Conservation (phyloP, 1,140 invertebrate species). For the Hyles euphorbiae region DNA sequence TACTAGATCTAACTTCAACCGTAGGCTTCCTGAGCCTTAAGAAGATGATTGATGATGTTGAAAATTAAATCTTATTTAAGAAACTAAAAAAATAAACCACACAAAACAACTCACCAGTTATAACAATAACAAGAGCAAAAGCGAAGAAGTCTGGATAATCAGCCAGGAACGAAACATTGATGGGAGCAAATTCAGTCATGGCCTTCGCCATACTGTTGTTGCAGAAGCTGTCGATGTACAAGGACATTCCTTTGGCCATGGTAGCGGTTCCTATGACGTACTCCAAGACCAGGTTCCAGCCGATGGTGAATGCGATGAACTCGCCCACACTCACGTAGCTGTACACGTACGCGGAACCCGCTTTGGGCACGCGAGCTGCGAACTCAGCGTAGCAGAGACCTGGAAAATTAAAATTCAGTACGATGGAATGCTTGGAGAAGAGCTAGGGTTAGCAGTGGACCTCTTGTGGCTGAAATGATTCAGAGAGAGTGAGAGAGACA, state of each 20-base stretch:
- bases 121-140: slow-evolving; percentile 81
- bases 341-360: slow-evolving; percentile 92
- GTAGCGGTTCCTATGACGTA: slow-evolving; percentile 90
- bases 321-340: slow-evolving; percentile 93
- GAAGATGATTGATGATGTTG: too few species aligned
- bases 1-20: too few species aligned
- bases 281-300: slow-evolving; percentile 94
- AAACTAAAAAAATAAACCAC: too few species aligned
- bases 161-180: slow-evolving; percentile 83
- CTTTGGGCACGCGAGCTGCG: slow-evolving; percentile 87
- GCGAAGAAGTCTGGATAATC: slow-evolving; percentile 91
- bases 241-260: slow-evolving; percentile 93
- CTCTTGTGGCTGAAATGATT: too few species aligned
- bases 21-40: too few species aligned
- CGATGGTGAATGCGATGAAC: slow-evolving; percentile 86
- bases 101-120: slow-evolving; percentile 68
- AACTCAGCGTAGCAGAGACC: slow-evolving; percentile 93
- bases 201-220: slow-evolving; percentile 83
- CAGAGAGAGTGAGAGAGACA: too few species aligned
- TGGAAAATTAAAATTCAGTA: slow-evolving; percentile 42
- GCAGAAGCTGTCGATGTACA: slow-evolving; percentile 91
- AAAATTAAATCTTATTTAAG: too few species aligned
- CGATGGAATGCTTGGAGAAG: too few species aligned
- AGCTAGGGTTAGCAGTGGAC: too few species aligned
- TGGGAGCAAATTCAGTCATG: slow-evolving; percentile 82